Evolutionary conservation across 2,888 invertebrate genomes (phyloP), one percentile per base, ranked within the genome.

Genomic region (Chesias legatella): DNA sequence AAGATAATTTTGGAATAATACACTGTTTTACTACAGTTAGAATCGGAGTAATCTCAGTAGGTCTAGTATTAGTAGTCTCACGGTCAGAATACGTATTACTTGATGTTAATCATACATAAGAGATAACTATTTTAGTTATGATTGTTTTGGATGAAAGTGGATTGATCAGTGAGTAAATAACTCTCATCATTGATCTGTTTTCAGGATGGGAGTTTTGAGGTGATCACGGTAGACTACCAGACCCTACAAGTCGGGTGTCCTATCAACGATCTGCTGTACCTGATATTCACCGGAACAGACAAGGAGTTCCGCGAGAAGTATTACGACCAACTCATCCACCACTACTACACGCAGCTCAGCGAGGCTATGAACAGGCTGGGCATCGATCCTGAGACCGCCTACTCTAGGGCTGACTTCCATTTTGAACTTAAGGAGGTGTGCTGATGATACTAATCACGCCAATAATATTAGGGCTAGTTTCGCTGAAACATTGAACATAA

Each of bases 171-270:
- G 30, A 10, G 31, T 34, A 11, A 29, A 48, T 7, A 56, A 57
- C 25, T 40, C 51, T 30, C 21, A 6, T 10, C 4, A 8, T 1
- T 30, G 6, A 3, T 31, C 13, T 35, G 6, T 10, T 68, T 68
- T 3, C 67, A 79, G 77, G 63, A 64, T 3, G 68, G 67, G 2
- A 46, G 38, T 0, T 22, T 73, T 0, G 49, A 70, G 3, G 48
- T 71, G n/a, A 60, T 70, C 7, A 51, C 70, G 0, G 62, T 83
- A 9, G 82, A 83, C 48, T 74, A 72, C 28, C 83, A 83, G 51
- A 74, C 77, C 0, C 38, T 81, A 5, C 68, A 71, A 37, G 59
- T 61, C 0, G 73, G 73, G 4, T 61, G 69, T 25, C 70, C 68
- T 0, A 52, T 69, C n/a, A 44, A 58, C 0, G 82, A 82, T 51